These are phyloP conservation scores for Hemitrygon akajei DNA, from an alignment of 2,797 vertebrate species.

Conservation along the genomic window DNA sequence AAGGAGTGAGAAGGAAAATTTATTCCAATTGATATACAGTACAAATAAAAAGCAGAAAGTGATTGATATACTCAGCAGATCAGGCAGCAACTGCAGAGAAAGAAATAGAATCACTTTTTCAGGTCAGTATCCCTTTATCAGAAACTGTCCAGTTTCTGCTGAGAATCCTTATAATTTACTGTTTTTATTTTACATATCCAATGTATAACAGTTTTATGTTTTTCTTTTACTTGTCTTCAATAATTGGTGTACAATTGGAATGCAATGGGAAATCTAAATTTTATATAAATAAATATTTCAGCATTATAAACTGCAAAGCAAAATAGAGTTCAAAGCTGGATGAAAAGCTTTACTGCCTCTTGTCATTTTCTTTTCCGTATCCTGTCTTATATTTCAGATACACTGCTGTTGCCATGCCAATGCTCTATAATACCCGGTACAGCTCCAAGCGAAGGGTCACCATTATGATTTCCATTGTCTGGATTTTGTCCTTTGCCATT, in stretches of 20 bases:
- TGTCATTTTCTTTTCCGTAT: not conserved
- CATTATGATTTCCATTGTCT: slow-evolving; percentile 90
- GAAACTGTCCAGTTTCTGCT: no score
- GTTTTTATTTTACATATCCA: no score
- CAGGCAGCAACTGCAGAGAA: no score
- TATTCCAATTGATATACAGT: no score
- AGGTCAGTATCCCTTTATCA: no score
- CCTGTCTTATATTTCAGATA: slow-evolving; percentile 62
- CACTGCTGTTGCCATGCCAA: slow-evolving; percentile 96
- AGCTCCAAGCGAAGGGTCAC: slow-evolving; percentile 93
- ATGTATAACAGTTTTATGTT: no score
- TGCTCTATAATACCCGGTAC: slow-evolving; percentile 97
- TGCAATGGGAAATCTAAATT: not conserved
- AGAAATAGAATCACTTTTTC: no score
- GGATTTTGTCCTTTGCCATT: slow-evolving; percentile 94
- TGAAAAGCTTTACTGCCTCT: not conserved
- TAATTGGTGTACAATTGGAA: not conserved
- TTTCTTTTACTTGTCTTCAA: not conserved
- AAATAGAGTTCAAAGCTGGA: no score
- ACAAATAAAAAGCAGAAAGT: no score
- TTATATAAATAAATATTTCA: not conserved
- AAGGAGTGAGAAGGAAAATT: not conserved
- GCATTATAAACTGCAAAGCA: not conserved
- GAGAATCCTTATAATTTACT: no score
- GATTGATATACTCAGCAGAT: no score